phyloP scores from a whole-genome alignment of 2,113 vertebrate genomes.

The Nibea albiflora region DNA sequence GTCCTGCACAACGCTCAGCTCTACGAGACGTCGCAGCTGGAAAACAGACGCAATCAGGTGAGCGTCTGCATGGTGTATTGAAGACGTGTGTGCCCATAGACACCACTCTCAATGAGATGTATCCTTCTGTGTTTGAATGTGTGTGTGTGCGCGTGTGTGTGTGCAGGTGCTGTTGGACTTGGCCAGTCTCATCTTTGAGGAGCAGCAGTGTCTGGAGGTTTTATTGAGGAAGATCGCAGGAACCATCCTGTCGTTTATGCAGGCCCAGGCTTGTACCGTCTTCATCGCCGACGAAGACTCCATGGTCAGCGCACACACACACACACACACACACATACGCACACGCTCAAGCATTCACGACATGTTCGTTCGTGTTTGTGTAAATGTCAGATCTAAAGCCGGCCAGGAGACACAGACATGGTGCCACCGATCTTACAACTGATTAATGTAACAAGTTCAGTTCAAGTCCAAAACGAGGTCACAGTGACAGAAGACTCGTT shows the following conservation, averaged over 20 bases:
- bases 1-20: conserved; percentile 97
- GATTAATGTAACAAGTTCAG: too few relatives aligned
- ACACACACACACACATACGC: neutral
- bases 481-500: too few relatives aligned
- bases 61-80: neutral
- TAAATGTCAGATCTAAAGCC: too few relatives aligned
- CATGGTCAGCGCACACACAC: conserved; percentile 83
- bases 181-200: conserved; percentile 97
- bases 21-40: conserved; percentile 95
- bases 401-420: too few relatives aligned
- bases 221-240: conserved; percentile 95
- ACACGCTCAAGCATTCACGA: neutral
- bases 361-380: neutral
- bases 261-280: conserved; percentile 94
- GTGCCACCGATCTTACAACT: too few relatives aligned
- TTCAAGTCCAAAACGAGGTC: too few relatives aligned
- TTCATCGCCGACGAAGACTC: conserved; percentile 93
- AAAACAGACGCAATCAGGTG: conserved; percentile 96
- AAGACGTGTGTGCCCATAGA: neutral
- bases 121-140: neutral
- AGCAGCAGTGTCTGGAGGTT: conserved; percentile 95
- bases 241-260: conserved; percentile 98
- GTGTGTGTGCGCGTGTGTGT: conserved; percentile 28
- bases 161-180: conserved; percentile 94
- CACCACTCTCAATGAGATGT: neutral